Evolutionary conservation across 2,888 invertebrate genomes (phyloP), one percentile per base, ranked within the genome.

Genomic region (Caenorhabditis doughertyi): DNA sequence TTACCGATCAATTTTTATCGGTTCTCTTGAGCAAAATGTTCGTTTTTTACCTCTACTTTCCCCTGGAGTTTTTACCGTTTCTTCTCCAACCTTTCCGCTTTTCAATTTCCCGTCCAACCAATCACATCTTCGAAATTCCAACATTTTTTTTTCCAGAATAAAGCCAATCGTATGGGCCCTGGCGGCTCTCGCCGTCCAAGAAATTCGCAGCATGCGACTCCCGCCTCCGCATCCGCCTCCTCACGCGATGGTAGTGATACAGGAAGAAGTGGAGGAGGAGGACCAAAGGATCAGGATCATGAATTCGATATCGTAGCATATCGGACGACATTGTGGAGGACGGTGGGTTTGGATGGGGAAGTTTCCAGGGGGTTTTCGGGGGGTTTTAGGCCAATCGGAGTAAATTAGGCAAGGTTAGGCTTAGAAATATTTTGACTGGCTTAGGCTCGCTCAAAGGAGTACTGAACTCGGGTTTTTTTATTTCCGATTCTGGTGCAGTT

Each of bases 151-250:
- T 62, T 67, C 9, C 68, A 81, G 81, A 81, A 81, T 81, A 81
- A 81, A 74, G 70, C 71, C 74, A 51, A 77, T 77, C 77, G 81
- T 82, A 82, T 82, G 81, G 81, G 76, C 81, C 81, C 72, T 72
- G 81, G 81, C 81, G 81, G 81, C 81, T 82, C 81, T 58, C 58
- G 81, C 81, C 81, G 81, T 82, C 81, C 74, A 71, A 64, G 73
- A 73, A 68, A 68, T 64, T 56, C 81, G 81, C 74, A 68, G 23
- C 27, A 70, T 81, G 81, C 81, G 70, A 58, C 73, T 35, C 42
- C 77, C 77, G 25, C 79, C 79, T 3, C 79, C 79, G 32, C 79
- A 79, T 67, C 79, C 79, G 49, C 79, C 72, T 39, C 79, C 71
- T 72, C 56, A 35, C 39, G 44, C 27, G 44, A 53, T 18, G 25